phyloP scores from a whole-genome alignment of 1,140 invertebrate species.

The Dolichoris vasculosae region DNA sequence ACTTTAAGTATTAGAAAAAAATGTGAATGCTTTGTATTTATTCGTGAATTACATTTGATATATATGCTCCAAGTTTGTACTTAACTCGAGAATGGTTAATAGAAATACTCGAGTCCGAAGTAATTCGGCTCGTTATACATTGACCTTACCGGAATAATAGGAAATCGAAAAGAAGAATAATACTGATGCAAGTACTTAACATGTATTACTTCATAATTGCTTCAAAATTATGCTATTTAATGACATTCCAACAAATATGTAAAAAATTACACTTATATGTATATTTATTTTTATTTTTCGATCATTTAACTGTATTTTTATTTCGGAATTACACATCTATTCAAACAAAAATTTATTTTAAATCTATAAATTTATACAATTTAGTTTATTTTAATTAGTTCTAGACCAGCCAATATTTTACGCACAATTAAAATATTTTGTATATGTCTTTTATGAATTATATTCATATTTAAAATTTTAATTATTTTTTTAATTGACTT shows the following conservation, averaged over 20 bases:
- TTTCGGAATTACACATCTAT: no score
- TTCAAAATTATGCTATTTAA: no score
- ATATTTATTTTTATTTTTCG: neutral
- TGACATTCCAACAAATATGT: neutral
- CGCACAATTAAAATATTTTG: no score
- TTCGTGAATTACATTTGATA: neutral
- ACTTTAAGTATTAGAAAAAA: no score
- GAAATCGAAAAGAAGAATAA: slow-evolving; percentile 40
- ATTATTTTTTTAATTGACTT: no score
- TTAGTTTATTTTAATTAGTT: no score
- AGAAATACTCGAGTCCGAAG: slow-evolving; percentile 21
- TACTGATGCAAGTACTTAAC: slow-evolving; percentile 31
- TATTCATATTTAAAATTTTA: no score
- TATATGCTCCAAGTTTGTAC: slow-evolving; percentile 13
- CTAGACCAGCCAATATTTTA: no score
- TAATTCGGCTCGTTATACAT: slow-evolving; percentile 46
- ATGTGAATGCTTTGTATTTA: no score
- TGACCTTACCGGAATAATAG: slow-evolving; percentile 52
- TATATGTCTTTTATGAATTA: no score
- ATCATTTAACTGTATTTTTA: neutral
- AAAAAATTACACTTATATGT: neutral
- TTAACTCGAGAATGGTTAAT: slow-evolving; percentile 32
- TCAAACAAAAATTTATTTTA: no score
- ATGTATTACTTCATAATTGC: neutral
- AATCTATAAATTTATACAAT: no score